Conservation (phyloP, 2,888 invertebrate species). For the Temnothorax ravouxi region DNA sequence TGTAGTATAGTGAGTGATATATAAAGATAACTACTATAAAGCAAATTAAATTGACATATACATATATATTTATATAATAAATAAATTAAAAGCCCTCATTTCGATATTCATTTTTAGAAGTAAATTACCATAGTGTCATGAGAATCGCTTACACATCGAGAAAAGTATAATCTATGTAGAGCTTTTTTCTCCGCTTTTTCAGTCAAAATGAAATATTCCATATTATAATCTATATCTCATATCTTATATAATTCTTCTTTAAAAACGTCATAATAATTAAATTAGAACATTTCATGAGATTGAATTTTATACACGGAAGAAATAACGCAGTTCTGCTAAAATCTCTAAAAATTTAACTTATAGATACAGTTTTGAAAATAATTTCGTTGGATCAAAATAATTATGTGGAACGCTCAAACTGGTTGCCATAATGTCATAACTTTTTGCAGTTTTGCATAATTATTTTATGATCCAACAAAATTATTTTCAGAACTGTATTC, state of each 20-base stretch:
- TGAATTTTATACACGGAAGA: neutral
- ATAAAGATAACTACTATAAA: neutral
- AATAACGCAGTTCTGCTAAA: neutral
- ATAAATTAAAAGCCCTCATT: neutral
- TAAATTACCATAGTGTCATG: neutral
- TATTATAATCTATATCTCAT: neutral
- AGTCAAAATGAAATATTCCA: neutral
- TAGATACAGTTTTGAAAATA: neutral
- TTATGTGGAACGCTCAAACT: neutral
- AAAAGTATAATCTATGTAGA: neutral
- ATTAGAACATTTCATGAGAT: neutral
- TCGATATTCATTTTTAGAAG: neutral
- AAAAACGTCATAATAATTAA: neutral
- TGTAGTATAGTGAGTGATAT: neutral
- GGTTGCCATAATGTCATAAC: neutral
- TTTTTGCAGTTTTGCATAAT: neutral
- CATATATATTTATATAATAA: neutral
- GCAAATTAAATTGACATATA: neutral
- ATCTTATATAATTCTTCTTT: neutral
- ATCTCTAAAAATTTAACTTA: neutral
- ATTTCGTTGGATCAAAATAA: neutral
- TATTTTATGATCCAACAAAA: neutral
- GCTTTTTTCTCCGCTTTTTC: neutral
- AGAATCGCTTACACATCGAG: neutral
- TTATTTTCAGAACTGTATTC: neutral